Evolutionary conservation across 2,113 vertebrate genomes (phyloP).

Genomic region (Crypturellus undulatus): DNA sequence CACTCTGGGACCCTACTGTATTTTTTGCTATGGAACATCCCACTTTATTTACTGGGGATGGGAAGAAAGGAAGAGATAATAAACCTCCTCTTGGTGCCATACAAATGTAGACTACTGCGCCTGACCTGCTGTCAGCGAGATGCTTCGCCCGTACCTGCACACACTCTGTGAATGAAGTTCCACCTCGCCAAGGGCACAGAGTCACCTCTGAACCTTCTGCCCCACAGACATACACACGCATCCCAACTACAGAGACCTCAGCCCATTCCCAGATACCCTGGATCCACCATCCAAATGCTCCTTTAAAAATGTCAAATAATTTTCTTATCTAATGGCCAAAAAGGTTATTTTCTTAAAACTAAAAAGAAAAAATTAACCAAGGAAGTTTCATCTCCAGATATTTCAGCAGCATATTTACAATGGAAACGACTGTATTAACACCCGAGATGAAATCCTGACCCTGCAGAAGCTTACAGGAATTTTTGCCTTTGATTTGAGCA

Average conservation of each 20-base stretch:
- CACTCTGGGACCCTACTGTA: neutral
- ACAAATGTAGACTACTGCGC: neutral
- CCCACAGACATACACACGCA: neutral
- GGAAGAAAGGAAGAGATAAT: neutral
- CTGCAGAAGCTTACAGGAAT: neutral
- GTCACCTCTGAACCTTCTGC: neutral
- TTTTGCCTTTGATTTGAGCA: conserved; percentile 2
- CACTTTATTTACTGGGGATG: neutral
- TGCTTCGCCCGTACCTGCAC: neutral
- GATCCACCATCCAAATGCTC: neutral
- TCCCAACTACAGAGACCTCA: neutral
- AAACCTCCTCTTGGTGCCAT: neutral
- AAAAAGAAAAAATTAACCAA: neutral
- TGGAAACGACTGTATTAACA: neutral
- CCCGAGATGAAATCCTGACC: neutral
- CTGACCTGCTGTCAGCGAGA: neutral
- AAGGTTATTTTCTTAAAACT: no score
- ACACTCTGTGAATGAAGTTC: neutral
- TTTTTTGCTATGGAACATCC: neutral
- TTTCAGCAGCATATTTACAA: neutral
- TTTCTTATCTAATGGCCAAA: neutral
- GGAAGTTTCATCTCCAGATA: neutral
- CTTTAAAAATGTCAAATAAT: neutral
- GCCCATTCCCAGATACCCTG: neutral
- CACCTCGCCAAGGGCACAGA: neutral